Conservation (phyloP, 2,888 invertebrate species). For the Campopleginae sp. region DNA sequence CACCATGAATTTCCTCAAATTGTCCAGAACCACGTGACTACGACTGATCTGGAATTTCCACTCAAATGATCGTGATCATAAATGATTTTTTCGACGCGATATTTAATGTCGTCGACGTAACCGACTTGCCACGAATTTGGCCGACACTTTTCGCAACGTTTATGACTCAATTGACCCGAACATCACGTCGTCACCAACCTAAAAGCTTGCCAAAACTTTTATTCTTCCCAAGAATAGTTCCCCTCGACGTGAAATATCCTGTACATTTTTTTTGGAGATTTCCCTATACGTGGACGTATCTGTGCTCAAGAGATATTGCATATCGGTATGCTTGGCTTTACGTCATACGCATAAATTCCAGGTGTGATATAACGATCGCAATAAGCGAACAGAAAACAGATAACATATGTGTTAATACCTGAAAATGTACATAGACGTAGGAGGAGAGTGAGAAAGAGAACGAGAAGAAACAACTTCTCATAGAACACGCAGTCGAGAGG, state of each 20-base stretch:
- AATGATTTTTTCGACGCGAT: background rate
- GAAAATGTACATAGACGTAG: background rate
- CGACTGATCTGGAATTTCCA: background rate
- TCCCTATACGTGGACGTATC: conserved; percentile 10
- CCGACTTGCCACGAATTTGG: background rate
- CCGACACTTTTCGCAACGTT: background rate
- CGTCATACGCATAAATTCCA: conserved; percentile 33
- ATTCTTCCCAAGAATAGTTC: background rate
- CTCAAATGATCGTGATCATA: background rate
- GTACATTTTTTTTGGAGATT: conserved; percentile 12
- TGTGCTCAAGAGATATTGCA: background rate
- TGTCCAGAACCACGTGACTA: background rate
- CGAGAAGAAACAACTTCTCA: conserved; percentile 25
- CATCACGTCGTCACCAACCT: background rate
- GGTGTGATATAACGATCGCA: conserved; percentile 40
- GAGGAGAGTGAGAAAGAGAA: conserved; percentile 19
- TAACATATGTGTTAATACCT: background rate
- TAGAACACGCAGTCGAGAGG: conserved; percentile 53
- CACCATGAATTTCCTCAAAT: background rate
- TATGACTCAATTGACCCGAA: background rate
- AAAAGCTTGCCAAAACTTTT: conserved; percentile 4
- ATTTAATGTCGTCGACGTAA: background rate
- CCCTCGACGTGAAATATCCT: background rate
- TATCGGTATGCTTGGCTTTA: background rate
- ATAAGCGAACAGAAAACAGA: conserved; percentile 13